Evolutionary conservation across 2,797 vertebrate species (phyloP).

Genomic region (Lepus oiostolus): DNA sequence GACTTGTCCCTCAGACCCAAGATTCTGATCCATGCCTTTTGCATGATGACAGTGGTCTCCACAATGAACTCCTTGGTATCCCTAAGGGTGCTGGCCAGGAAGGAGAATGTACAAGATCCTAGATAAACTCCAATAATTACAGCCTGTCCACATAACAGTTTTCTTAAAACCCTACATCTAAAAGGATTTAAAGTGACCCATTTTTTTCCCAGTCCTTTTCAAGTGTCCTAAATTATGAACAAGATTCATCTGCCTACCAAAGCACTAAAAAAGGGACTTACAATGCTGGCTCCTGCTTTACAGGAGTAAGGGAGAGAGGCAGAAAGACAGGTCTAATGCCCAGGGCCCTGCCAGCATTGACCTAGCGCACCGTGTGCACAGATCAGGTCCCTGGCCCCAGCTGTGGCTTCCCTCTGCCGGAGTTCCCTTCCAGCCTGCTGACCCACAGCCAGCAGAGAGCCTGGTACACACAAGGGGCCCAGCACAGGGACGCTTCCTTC

Average conservation of each 20-base stretch:
- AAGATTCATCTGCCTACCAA: slow-evolving; percentile 49
- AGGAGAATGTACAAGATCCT: neutral
- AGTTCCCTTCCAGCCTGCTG: neutral
- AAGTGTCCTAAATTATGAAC: slow-evolving; percentile 71
- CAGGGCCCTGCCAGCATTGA: neutral
- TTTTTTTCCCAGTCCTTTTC: slow-evolving; percentile 34
- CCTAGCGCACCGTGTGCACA: neutral
- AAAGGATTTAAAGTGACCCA: slow-evolving; percentile 60
- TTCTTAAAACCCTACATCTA: slow-evolving; percentile 55
- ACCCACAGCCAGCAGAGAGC: neutral
- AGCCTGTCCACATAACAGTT: neutral
- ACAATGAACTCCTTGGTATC: neutral
- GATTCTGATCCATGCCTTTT: neutral
- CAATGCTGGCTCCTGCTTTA: neutral
- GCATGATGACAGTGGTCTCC: neutral
- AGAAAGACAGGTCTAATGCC: neutral
- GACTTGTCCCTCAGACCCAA: neutral
- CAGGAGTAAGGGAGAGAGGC: neutral
- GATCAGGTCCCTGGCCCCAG: neutral
- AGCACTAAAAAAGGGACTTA: slow-evolving; percentile 24
- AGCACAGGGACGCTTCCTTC: neutral
- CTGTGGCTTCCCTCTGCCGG: neutral
- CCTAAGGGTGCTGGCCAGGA: neutral
- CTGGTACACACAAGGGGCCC: neutral
- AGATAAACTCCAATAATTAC: neutral